Conservation (phyloP, 2,797 vertebrate species). For the Nyctibius grandis region DNA sequence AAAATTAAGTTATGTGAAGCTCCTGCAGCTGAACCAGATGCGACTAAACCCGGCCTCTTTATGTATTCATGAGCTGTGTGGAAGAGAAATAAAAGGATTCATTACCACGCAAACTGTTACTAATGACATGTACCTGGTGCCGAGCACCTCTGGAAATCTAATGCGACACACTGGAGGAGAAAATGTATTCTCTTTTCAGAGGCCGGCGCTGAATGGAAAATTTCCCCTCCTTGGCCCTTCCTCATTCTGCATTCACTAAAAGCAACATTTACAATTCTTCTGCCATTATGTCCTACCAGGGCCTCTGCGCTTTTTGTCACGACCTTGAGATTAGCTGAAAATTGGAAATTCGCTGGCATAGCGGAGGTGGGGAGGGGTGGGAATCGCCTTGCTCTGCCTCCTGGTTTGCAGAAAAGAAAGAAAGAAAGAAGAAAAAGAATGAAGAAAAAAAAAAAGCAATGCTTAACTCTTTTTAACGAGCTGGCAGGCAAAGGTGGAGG, state of each 20-base stretch:
- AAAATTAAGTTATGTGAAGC: slow-evolving; percentile 69
- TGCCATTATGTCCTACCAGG: slow-evolving; percentile 98
- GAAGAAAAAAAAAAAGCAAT: rapidly evolving
- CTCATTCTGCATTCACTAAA: slow-evolving; percentile 89
- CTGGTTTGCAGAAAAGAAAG: neutral
- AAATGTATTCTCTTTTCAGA: slow-evolving; percentile 83
- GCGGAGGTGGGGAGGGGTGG: slow-evolving; percentile 22
- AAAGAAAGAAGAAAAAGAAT: neutral
- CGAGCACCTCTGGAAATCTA: slow-evolving; percentile 97
- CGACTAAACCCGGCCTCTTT: slow-evolving; percentile 83
- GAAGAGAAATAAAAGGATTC: slow-evolving; percentile 98
- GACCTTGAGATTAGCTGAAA: slow-evolving; percentile 95
- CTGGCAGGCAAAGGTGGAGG: neutral
- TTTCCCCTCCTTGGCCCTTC: slow-evolving; percentile 81
- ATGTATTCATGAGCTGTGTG: slow-evolving; percentile 97
- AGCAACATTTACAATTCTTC: slow-evolving; percentile 96
- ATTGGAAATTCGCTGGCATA: slow-evolving; percentile 85
- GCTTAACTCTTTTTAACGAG: neutral
- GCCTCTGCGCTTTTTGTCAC: slow-evolving; percentile 88
- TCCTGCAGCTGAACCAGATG: slow-evolving; percentile 73
- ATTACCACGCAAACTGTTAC: slow-evolving; percentile 98
- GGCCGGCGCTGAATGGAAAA: slow-evolving; percentile 84
- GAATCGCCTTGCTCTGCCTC: slow-evolving; percentile 34
- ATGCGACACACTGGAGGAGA: slow-evolving; percentile 94
- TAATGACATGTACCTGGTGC: slow-evolving; percentile 99